A percentile compares a stretch with the other conserved stretches of the same genome.
Conservation (phyloP, 2,113 vertebrate genomes). For the Candoia aspera region DNA sequence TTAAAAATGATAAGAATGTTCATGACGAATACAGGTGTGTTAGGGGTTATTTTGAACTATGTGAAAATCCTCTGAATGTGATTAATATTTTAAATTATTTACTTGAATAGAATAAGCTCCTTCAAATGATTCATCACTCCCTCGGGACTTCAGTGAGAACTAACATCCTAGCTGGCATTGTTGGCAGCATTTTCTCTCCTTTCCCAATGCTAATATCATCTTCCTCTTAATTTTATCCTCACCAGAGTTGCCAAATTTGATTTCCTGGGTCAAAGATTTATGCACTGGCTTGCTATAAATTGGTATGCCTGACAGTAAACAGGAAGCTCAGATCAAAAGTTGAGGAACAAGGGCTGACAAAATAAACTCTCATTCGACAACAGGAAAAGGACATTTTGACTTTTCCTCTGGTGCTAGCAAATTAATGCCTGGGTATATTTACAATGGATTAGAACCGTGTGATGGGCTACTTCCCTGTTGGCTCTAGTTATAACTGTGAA, state of each 20-base stretch:
- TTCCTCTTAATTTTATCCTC: not conserved
- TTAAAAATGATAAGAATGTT: not conserved
- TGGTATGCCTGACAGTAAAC: not conserved
- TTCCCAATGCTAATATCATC: not conserved
- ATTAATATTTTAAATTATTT: not conserved
- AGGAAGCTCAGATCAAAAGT: conserved; percentile 7
- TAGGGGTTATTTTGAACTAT: not conserved
- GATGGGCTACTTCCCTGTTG: not conserved
- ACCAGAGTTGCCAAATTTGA: not conserved
- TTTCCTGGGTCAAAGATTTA: not conserved
- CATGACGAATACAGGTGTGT: not conserved
- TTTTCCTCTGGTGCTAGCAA: rapidly evolving
- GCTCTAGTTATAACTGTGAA: conserved; percentile 34
- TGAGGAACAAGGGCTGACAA: not conserved
- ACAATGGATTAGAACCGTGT: not conserved
- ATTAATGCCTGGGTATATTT: not conserved
- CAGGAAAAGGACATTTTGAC: not conserved
- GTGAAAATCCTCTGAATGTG: not conserved
- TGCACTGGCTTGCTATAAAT: not conserved
- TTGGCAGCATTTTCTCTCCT: not conserved
- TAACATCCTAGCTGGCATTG: not conserved
- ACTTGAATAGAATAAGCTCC: not conserved
- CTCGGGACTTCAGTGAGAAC: not conserved
- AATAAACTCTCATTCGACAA: conserved; percentile 21
- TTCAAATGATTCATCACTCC: not conserved